Conservation (phyloP, 2,113 vertebrate species). For the Paraplagusia blochii region DNA sequence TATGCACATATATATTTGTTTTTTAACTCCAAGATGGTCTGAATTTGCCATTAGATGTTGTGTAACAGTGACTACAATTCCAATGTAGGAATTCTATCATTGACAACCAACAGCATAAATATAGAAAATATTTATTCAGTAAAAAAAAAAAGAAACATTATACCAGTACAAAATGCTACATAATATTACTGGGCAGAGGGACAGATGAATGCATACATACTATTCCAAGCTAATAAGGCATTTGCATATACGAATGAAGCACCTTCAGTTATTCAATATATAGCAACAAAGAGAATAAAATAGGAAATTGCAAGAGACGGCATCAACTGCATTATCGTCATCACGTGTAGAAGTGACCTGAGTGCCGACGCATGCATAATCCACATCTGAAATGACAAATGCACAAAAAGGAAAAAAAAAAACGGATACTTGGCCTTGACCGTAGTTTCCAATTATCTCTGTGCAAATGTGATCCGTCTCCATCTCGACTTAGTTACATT, state of each 20-base stretch:
- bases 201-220: constrained; percentile 66
- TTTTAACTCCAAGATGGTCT: too few species aligned
- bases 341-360: constrained; percentile 42
- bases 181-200: constrained; percentile 75
- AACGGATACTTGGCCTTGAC: constrained; percentile 32
- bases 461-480: constrained; percentile 59
- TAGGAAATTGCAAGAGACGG: constrained; percentile 46
- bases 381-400: constrained; percentile 21
- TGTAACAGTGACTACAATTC: too few species aligned
- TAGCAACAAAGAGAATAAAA: constrained; percentile 33
- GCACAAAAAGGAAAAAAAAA: constrained; percentile 47
- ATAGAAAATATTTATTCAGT: constrained; percentile 82
- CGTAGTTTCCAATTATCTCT: constrained; percentile 33
- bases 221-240: constrained; percentile 67
- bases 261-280: constrained; percentile 65
- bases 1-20: too few species aligned
- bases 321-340: constrained; percentile 43
- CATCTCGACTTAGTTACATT: constrained; percentile 24
- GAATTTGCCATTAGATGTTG: too few species aligned
- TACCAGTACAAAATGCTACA: constrained; percentile 79
- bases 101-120: constrained; percentile 49
- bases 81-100: too few species aligned
- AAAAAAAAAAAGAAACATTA: constrained; percentile 71
- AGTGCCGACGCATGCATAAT: constrained; percentile 40
- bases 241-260: constrained; percentile 70